Evolutionary conservation across 2,888 invertebrate genomes (phyloP).

Genomic region (Thecophora atra): DNA sequence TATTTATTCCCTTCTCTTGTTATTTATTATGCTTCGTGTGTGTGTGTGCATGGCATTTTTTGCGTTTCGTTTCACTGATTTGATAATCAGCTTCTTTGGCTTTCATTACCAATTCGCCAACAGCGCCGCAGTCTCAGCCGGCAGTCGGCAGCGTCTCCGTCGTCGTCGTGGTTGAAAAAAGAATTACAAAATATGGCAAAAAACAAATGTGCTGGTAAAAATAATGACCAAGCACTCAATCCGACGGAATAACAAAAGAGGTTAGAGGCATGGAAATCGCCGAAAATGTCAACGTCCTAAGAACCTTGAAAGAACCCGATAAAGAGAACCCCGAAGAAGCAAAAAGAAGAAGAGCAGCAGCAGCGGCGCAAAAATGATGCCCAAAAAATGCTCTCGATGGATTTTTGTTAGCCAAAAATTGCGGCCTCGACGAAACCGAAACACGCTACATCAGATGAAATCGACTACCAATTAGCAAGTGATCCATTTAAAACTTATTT

Average conservation of each 20-base stretch:
- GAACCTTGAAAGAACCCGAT: constrained; percentile 66
- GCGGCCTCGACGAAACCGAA: too few relatives aligned
- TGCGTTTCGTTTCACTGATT: neutral
- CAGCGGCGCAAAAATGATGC: constrained; percentile 4
- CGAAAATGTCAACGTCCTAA: constrained; percentile 64
- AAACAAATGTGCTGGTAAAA: constrained; percentile 29
- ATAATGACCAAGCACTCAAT: constrained; percentile 25
- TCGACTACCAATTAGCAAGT: too few relatives aligned
- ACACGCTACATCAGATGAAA: too few relatives aligned
- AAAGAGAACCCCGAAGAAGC: constrained; percentile 51
- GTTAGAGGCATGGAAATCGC: constrained; percentile 23
- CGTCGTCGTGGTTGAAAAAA: too few relatives aligned
- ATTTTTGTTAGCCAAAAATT: neutral
- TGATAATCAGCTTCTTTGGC: constrained; percentile 15
- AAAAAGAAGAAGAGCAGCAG: constrained; percentile 43
- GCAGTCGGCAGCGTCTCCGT: too few relatives aligned
- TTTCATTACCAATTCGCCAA: constrained; percentile 43
- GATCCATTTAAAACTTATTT: too few relatives aligned
- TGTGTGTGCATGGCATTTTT: constrained; percentile 12
- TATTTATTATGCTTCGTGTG: constrained; percentile 19
- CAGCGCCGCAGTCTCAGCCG: constrained; percentile 24
- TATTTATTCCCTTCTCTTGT: neutral
- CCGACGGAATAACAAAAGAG: constrained; percentile 27
- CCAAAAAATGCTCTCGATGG: too few relatives aligned
- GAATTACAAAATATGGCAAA: too few relatives aligned